Conservation (phyloP, 2,797 vertebrate species). For the Hyperoplus lanceolatus region DNA sequence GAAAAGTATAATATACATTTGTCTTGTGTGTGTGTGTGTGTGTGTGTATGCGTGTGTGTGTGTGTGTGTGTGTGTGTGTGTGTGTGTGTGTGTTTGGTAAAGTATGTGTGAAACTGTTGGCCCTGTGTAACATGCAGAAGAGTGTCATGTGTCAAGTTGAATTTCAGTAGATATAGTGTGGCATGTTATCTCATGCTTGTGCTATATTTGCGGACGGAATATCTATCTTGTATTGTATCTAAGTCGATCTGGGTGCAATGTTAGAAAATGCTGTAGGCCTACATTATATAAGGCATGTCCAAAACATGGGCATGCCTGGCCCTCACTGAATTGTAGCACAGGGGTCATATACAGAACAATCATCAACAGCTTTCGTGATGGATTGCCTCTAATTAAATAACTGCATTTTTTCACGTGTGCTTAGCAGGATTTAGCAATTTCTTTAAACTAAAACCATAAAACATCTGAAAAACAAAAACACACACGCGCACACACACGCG, state of each 20-base stretch:
- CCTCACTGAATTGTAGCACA: neutral
- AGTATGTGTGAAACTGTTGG: slow-evolving; percentile 12
- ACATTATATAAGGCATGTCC: neutral
- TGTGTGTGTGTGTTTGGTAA: slow-evolving; percentile 11
- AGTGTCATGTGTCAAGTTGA: slow-evolving; percentile 35
- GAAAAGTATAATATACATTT: neutral
- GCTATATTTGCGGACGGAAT: slow-evolving; percentile 61
- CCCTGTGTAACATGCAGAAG: neutral
- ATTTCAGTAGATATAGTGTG: slow-evolving; percentile 24
- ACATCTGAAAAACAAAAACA: neutral
- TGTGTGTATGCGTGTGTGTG: no score
- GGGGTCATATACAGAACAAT: neutral
- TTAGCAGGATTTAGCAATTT: neutral
- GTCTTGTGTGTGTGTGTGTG: neutral
- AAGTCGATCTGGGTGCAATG: slow-evolving; percentile 15
- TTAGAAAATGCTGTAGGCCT: neutral
- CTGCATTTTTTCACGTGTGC: neutral
- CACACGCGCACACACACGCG: no score
- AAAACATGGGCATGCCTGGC: neutral
- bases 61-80: no score
- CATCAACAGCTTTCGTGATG: slow-evolving; percentile 3
- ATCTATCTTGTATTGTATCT: slow-evolving; percentile 29
- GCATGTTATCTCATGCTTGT: slow-evolving; percentile 51
- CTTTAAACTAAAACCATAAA: no score
- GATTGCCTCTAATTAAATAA: neutral